Conservation (phyloP, 2,888 invertebrate species). For the Nudaria mundana region DNA sequence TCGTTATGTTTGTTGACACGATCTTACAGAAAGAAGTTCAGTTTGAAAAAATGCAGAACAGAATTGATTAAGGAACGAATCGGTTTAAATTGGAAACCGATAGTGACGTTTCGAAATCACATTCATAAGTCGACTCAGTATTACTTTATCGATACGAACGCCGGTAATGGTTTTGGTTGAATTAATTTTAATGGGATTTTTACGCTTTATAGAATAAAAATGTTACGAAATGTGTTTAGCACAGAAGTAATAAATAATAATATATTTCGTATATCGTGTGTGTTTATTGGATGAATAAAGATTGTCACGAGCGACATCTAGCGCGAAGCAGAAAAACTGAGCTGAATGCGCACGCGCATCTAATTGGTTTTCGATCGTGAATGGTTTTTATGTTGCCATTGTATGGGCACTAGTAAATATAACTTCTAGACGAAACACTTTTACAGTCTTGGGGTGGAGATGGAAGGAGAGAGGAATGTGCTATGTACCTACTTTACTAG, state of each 20-base stretch:
- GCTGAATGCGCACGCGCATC: conserved; percentile 62
- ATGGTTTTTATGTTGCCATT: conserved; percentile 30
- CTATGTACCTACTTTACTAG: too few relatives aligned
- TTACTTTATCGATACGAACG: conserved; percentile 79
- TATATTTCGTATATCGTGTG: conserved; percentile 32
- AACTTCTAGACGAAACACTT: conserved; percentile 19
- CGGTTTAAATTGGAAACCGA: conserved; percentile 81
- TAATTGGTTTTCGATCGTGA: conserved; percentile 42
- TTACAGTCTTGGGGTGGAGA: conserved; percentile 21
- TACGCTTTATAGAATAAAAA: conserved; percentile 77
- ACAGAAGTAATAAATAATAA: conserved; percentile 68
- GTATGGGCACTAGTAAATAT: conserved; percentile 23
- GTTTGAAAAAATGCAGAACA: conserved; percentile 71
- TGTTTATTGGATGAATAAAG: conserved; percentile 36
- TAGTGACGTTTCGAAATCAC: conserved; percentile 80
- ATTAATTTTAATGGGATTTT: conserved; percentile 81
- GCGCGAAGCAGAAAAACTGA: conserved; percentile 43
- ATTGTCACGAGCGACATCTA: conserved; percentile 56
- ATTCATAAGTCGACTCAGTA: conserved; percentile 78
- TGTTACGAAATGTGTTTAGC: conserved; percentile 75
- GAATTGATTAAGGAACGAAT: conserved; percentile 81
- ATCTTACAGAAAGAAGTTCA: conserved; percentile 61
- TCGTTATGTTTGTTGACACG: conserved; percentile 63
- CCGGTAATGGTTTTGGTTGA: conserved; percentile 78
- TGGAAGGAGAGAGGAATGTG: too few relatives aligned